A percentile compares a stretch with the other conserved stretches of the same genome.
Conservation (phyloP, 1,140 invertebrate genomes). For the Plutomurus gul region DNA sequence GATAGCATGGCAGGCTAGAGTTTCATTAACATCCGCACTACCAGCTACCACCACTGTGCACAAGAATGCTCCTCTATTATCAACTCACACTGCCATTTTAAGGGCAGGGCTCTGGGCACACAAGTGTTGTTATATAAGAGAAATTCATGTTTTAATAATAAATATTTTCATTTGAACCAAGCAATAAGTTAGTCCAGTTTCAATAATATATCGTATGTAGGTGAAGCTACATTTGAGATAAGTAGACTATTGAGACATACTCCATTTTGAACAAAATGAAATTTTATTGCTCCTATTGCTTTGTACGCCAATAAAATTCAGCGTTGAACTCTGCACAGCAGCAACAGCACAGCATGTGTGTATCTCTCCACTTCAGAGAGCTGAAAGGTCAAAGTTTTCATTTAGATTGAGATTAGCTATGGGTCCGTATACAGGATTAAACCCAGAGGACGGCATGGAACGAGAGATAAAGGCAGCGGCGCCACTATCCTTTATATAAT, state of each 20-base stretch:
- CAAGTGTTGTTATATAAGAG: background rate
- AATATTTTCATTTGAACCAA: conserved; percentile 7
- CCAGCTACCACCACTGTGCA: background rate
- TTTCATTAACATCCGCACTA: background rate
- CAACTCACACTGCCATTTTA: background rate
- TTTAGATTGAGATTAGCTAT: background rate
- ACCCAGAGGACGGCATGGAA: background rate
- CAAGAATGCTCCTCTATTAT: background rate
- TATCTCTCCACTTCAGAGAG: background rate
- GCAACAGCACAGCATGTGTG: background rate
- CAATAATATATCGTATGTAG: background rate
- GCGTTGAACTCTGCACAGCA: background rate
- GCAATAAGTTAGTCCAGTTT: conserved; percentile 4
- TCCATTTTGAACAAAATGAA: background rate
- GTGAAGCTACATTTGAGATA: background rate
- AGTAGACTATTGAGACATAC: background rate
- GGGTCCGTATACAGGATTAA: background rate
- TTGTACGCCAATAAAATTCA: no score
- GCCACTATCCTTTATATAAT: background rate
- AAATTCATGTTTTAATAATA: conserved; percentile 19
- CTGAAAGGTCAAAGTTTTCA: background rate
- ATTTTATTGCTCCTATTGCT: background rate
- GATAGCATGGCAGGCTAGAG: no score
- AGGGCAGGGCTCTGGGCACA: background rate
- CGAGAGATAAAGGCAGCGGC: background rate